Conservation (phyloP, 2,888 invertebrate genomes). For the Ophioninae sp. region DNA sequence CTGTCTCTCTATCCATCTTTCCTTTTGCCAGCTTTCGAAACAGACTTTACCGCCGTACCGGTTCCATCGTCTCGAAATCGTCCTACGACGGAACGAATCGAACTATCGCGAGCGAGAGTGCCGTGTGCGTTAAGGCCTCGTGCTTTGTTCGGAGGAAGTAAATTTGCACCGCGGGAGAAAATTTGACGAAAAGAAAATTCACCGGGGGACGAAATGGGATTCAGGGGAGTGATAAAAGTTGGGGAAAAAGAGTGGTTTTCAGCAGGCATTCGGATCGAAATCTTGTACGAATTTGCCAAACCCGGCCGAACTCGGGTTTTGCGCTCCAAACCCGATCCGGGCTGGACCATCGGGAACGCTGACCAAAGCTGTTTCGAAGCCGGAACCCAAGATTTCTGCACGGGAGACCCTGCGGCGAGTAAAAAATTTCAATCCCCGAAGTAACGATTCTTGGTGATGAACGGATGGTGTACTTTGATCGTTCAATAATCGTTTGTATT, state of each 20-base stretch:
- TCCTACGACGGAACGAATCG: constrained; percentile 54
- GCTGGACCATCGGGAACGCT: no score
- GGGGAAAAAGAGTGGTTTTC: not conserved
- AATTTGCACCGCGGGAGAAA: not conserved
- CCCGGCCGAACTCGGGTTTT: no score
- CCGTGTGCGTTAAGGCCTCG: constrained; percentile 16
- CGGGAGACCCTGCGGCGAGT: no score
- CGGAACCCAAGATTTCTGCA: no score
- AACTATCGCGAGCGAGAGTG: constrained; percentile 4
- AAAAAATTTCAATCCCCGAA: no score
- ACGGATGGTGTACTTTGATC: no score
- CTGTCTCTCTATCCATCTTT: not conserved
- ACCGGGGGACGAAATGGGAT: constrained; percentile 3
- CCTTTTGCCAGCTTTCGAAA: constrained; percentile 31
- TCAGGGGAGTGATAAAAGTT: not conserved
- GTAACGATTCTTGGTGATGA: no score
- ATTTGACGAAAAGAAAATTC: constrained; percentile 13
- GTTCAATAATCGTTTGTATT: no score
- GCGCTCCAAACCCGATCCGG: no score
- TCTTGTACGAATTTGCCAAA: no score
- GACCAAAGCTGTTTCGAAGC: no score
- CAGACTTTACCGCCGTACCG: constrained; percentile 59
- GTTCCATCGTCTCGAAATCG: constrained; percentile 49
- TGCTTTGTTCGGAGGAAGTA: not conserved
- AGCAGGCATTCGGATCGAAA: no score